Percentiles rank a stretch among this genome's conserved stretches.
Conservation (phyloP, 2,113 vertebrate species). For the Myrmecophaga tridactyla region DNA sequence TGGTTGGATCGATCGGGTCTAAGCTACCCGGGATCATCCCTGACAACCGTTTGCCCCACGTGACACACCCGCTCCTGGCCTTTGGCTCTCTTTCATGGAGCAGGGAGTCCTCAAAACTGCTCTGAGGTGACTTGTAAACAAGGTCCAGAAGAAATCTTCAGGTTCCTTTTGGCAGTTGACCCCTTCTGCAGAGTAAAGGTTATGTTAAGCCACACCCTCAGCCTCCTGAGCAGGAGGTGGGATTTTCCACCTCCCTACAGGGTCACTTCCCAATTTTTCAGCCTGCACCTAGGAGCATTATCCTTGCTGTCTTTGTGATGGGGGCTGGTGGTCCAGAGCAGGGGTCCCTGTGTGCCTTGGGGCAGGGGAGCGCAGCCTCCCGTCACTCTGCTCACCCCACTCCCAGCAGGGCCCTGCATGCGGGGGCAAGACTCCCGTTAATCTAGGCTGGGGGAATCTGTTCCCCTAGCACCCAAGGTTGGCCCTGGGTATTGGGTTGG, state of each 20-base stretch:
- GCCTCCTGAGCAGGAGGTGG: conserved; percentile 49
- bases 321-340: background rate
- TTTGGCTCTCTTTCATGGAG: background rate
- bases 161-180: background rate
- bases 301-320: background rate
- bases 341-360: background rate
- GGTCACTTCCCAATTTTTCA: conserved; percentile 64
- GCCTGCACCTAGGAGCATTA: background rate
- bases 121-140: background rate
- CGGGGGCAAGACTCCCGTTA: too few species aligned
- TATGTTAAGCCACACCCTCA: background rate
- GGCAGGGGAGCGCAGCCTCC: background rate
- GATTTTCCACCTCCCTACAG: conserved; percentile 60
- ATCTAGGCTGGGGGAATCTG: background rate
- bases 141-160: background rate
- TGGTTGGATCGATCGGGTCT: background rate
- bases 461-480: background rate
- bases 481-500: background rate
- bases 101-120: background rate
- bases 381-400: background rate
- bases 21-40: background rate
- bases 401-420: background rate
- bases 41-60: background rate
- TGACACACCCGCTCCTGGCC: background rate
- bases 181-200: too few species aligned